Percentiles rank a stretch among this genome's conserved stretches.
phyloP scores from a whole-genome alignment of 2,797 vertebrate genomes.

The Selene dorsalis region DNA sequence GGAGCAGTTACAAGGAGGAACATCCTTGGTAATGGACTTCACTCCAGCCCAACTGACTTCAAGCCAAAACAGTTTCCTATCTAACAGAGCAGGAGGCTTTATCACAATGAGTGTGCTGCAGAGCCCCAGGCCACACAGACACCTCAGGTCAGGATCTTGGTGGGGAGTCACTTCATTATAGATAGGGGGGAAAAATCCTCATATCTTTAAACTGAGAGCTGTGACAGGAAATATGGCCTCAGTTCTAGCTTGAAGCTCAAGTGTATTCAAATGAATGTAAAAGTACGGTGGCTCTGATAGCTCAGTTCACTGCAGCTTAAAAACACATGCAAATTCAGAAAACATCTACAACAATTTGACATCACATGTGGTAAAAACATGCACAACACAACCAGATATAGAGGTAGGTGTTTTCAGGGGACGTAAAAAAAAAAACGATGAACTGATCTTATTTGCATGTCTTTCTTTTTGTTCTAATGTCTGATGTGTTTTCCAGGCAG shows the following conservation, averaged over 20 bases:
- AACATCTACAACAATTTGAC: no score
- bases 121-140: background rate
- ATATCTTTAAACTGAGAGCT: background rate
- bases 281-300: no score
- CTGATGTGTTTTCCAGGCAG: conserved; percentile 13
- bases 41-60: background rate
- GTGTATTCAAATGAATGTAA: background rate
- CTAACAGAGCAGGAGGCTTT: background rate
- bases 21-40: conserved; percentile 4
- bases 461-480: conserved; percentile 16
- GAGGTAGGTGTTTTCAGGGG: no score
- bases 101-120: background rate
- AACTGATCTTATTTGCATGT: background rate
- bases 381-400: no score
- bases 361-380: no score
- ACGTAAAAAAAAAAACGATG: no score
- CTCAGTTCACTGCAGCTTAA: no score
- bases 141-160: background rate
- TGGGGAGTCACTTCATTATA: background rate
- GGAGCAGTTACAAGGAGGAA: conserved; percentile 8
- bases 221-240: background rate
- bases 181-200: background rate
- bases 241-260: background rate
- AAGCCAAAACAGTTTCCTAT: background rate
- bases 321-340: no score